Base-by-base conservation (phyloP, 2,797 vertebrate genomes). In the Rhinichthys osculus region DNA sequence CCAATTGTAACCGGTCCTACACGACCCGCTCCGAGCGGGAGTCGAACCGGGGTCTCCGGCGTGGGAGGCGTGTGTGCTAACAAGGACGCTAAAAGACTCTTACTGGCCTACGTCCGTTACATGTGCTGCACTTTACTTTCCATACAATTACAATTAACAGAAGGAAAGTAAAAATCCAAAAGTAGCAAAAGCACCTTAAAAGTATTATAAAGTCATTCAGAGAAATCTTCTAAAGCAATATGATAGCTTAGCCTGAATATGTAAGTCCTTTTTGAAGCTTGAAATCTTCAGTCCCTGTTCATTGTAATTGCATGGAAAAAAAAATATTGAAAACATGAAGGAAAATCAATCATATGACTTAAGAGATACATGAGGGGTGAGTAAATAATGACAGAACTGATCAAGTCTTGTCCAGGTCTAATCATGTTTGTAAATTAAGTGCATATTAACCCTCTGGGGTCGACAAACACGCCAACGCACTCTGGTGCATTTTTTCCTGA, bases 391-490 rank as follows among this genome's bases (percentile, higher is more conserved):
- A 50, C 21, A 8, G 1, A 57, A 52, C 14, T 47, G 14, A 83
- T 59, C 38, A 79, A 44, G 33, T 76, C 73, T 47, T 33, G 16
- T 50, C 44, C 67, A 4, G 33, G 10, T 14, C 44, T 47, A 47
- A 47, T 27, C 50, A 27, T 6, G 14, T 42, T 62, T 21, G 50
- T n/a, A 23, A 82, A 47, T 33, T 62, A 27, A 62, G 52, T 64
- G 81, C 19, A 64, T 23, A 83, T 73, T 73, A 64, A 59, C 23
- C 13, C 6, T 4, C 14, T 7, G 14, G 2, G 14, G 62, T 66
- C 27, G 13, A 64, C 2, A 13, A 27, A 57, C 3, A 1, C 0
- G 21, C 21, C 21, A 21, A 8, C 3, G 1, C 3, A 1, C 5
- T 27, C 4, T 62, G 10, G 4, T 1, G 23, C 57, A 62, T 13